Conservation (phyloP, 2,113 vertebrate species). For the Ibidorhyncha struthersii region DNA sequence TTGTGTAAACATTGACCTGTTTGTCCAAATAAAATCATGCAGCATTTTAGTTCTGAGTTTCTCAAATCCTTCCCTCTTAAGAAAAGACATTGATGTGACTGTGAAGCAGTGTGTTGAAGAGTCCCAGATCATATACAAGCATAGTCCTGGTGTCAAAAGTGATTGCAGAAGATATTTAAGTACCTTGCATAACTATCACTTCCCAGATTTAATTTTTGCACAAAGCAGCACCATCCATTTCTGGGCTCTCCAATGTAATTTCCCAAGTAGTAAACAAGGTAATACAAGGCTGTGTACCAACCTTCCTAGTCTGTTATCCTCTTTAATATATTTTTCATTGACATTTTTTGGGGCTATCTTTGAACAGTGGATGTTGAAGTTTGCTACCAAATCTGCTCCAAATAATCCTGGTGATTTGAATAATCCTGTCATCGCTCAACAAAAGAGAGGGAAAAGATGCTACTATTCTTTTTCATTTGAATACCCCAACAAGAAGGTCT, state of each 20-base stretch:
- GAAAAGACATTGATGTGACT: background rate
- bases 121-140: background rate
- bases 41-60: background rate
- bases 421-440: background rate
- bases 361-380: background rate
- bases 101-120: background rate
- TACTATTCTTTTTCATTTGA: background rate
- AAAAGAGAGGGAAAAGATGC: background rate
- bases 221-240: background rate
- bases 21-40: background rate
- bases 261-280: background rate
- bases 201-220: background rate
- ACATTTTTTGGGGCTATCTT: background rate
- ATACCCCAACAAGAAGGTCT: background rate
- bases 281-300: background rate
- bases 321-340: background rate
- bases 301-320: background rate
- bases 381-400: background rate
- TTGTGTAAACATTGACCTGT: background rate
- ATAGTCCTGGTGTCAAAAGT: background rate
- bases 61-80: background rate
- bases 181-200: background rate
- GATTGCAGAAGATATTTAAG: background rate
- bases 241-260: background rate
- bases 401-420: background rate